These are phyloP conservation scores for Anas capensis DNA, from an alignment of 2,797 vertebrate genomes.

Conservation along the genomic window DNA sequence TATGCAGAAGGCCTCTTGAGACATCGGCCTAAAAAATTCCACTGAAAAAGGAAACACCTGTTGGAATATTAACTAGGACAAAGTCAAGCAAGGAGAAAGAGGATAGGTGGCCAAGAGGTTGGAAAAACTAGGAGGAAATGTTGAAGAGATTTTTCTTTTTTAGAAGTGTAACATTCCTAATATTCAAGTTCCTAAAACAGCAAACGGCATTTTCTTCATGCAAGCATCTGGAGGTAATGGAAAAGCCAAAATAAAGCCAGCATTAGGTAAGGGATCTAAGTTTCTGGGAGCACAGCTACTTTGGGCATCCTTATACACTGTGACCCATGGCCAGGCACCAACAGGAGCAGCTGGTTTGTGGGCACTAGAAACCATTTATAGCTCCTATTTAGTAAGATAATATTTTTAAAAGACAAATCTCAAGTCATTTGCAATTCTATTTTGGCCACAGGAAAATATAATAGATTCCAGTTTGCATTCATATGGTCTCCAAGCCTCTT, in stretches of 20 bases:
- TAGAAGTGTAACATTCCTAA: not conserved
- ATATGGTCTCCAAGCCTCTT: accelerated
- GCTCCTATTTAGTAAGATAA: not conserved
- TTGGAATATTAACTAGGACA: slow-evolving; percentile 75
- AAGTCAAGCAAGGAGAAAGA: slow-evolving; percentile 74
- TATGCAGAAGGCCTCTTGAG: slow-evolving; percentile 65
- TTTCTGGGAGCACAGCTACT: not conserved
- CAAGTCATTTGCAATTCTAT: not conserved
- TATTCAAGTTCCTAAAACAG: not conserved
- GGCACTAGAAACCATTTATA: not conserved
- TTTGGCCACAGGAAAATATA: not conserved
- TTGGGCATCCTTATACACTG: not conserved
- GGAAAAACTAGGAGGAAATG: slow-evolving; percentile 10
- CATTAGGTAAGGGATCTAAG: accelerated
- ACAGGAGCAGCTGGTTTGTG: not conserved
- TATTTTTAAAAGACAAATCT: not conserved
- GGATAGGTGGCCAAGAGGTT: slow-evolving; percentile 53
- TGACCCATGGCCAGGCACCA: not conserved
- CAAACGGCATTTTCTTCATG: not conserved
- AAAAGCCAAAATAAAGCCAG: not conserved
- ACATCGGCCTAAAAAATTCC: slow-evolving; percentile 67
- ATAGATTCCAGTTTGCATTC: not conserved
- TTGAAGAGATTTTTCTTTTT: not conserved
- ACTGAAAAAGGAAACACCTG: slow-evolving; percentile 74
- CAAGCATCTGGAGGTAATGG: not conserved